Evolutionary conservation across 2,888 invertebrate genomes (phyloP).

Genomic region (Dolomedes plantarius): DNA sequence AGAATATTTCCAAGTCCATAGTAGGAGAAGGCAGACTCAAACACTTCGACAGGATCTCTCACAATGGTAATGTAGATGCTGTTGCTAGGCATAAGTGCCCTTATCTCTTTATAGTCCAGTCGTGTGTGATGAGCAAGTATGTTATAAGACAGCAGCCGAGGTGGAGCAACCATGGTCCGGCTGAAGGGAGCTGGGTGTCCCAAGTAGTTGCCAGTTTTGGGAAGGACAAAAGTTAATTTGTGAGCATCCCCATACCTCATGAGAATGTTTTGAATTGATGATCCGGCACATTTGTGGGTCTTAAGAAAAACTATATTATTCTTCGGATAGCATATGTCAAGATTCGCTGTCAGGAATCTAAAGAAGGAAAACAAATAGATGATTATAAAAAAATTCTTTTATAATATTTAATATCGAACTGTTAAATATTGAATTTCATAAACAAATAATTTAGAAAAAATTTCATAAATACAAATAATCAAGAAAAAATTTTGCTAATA

Average conservation of each 20-base stretch:
- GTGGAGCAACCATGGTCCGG: slow-evolving; percentile 71
- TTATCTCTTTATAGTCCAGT: slow-evolving; percentile 68
- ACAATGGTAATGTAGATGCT: slow-evolving; percentile 74
- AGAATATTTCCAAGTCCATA: slow-evolving; percentile 70
- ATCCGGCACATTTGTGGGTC: slow-evolving; percentile 76
- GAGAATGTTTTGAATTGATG: slow-evolving; percentile 76
- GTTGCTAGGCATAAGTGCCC: slow-evolving; percentile 72
- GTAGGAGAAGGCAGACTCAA: slow-evolving; percentile 74
- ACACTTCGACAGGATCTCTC: slow-evolving; percentile 73
- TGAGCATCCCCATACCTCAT: slow-evolving; percentile 74
- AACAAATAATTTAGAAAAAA: too few relatives aligned
- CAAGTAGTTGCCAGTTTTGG: slow-evolving; percentile 74
- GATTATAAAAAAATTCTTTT: neutral
- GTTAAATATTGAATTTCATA: too few relatives aligned
- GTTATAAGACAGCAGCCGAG: slow-evolving; percentile 68
- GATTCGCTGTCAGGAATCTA: slow-evolving; percentile 34
- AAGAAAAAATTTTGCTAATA: too few relatives aligned
- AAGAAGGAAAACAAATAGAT: slow-evolving; percentile 21
- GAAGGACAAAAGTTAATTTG: slow-evolving; percentile 74
- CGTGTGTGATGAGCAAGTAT: slow-evolving; percentile 74
- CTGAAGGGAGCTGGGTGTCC: slow-evolving; percentile 74
- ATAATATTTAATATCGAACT: neutral
- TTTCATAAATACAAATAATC: too few relatives aligned
- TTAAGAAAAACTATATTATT: slow-evolving; percentile 75
- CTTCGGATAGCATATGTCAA: slow-evolving; percentile 72